Evolutionary conservation across 2,797 vertebrate species (phyloP).

Genomic region (Odontamblyopus lacepedii): DNA sequence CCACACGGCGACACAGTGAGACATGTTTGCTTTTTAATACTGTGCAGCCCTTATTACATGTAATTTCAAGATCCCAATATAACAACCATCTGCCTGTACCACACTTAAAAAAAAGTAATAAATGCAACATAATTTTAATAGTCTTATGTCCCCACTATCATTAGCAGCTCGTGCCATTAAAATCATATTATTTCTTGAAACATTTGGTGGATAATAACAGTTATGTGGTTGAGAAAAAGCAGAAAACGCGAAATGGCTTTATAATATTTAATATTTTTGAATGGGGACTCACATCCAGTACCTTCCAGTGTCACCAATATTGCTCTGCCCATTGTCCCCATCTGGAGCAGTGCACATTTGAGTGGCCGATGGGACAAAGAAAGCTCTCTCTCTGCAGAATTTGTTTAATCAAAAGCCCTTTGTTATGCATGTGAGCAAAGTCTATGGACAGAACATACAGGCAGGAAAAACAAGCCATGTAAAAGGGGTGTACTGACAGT

Average conservation of each 20-base stretch:
- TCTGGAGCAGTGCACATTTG: constrained; percentile 45
- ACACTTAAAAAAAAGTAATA: constrained; percentile 28
- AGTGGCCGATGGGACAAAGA: constrained; percentile 66
- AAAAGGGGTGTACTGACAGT: constrained; percentile 64
- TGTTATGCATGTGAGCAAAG: constrained; percentile 54
- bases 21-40: not conserved
- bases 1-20: not conserved
- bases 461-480: constrained; percentile 56
- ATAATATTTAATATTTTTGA: constrained; percentile 23
- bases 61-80: constrained; percentile 1
- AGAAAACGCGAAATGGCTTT: constrained; percentile 17
- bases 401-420: constrained; percentile 69
- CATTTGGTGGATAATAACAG: constrained; percentile 27
- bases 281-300: constrained; percentile 45
- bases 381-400: constrained; percentile 68
- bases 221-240: constrained; percentile 33
- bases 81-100: constrained; percentile 4
- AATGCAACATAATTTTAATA: constrained; percentile 52
- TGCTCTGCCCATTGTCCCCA: constrained; percentile 54
- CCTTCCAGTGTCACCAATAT: constrained; percentile 59
- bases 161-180: constrained; percentile 49
- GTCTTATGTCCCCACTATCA: constrained; percentile 47
- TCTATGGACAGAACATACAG: constrained; percentile 53
- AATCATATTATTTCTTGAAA: constrained; percentile 51
- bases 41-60: not conserved